A percentile compares a stretch with the other conserved stretches of the same genome.
phyloP scores from a whole-genome alignment of 2,888 invertebrate genomes.

The Bombylius discolor region DNA sequence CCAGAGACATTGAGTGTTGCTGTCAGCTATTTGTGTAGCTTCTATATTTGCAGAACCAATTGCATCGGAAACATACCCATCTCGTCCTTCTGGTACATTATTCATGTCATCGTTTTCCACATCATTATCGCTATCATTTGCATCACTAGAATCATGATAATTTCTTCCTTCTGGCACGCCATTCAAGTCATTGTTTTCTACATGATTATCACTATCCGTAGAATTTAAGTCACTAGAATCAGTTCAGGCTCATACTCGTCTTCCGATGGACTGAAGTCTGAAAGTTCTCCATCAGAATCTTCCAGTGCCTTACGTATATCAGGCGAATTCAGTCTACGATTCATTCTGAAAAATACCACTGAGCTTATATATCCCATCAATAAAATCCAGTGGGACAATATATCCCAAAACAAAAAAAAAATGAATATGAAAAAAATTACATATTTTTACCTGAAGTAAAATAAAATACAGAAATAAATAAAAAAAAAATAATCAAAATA shows the following conservation, averaged over 20 bases:
- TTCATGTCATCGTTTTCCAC: not conserved
- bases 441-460: too few species aligned
- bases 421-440: too few species aligned
- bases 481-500: too few species aligned
- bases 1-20: not conserved
- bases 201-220: not conserved
- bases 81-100: not conserved
- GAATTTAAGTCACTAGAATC: not conserved
- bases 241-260: not conserved
- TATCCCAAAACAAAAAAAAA: too few species aligned
- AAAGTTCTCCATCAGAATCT: not conserved
- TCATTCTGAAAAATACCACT: not conserved
- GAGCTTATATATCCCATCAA: not conserved
- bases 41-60: too few species aligned
- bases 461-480: too few species aligned
- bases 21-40: not conserved
- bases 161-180: not conserved
- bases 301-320: not conserved
- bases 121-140: not conserved
- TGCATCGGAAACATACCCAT: too few species aligned
- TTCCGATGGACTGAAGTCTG: not conserved
- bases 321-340: not conserved
- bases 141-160: not conserved
- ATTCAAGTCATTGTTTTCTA: not conserved
- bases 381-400: not conserved